Conservation (phyloP, 2,888 invertebrate species). For the Argyra leucocephala region DNA sequence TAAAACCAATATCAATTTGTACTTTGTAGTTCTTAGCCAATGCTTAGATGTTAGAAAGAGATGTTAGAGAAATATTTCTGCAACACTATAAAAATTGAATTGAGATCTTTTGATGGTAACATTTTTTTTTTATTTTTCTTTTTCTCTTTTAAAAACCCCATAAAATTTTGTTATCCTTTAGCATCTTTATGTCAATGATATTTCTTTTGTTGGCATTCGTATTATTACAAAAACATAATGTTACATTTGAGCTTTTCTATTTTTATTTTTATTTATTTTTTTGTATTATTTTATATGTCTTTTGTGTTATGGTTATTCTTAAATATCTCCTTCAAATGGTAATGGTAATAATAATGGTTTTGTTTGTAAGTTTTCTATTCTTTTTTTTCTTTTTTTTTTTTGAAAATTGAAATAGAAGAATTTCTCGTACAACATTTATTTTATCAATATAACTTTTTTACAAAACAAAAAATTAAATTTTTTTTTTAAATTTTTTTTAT, state of each 20-base stretch:
- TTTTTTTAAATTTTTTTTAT: neutral
- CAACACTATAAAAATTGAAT: neutral
- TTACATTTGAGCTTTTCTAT: neutral
- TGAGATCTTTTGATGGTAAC: neutral
- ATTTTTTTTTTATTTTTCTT: neutral
- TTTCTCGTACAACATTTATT: too few species aligned
- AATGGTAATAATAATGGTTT: neutral
- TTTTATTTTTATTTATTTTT: neutral
- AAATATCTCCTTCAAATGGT: neutral
- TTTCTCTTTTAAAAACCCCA: neutral
- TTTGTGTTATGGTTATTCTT: neutral
- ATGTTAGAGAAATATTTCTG: neutral
- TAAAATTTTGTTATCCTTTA: neutral
- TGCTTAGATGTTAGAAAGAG: neutral
- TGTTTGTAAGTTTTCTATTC: too few species aligned
- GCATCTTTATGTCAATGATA: neutral
- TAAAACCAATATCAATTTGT: neutral
- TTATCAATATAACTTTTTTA: too few species aligned
- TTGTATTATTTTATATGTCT: neutral
- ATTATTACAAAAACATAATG: conserved; percentile 3
- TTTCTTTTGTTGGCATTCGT: neutral
- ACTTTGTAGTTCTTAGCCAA: neutral
- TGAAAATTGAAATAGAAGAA: neutral
- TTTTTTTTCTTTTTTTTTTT: neutral
- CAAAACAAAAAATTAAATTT: neutral